Conservation (phyloP, 2,113 vertebrate species). For the Numida meleagris region DNA sequence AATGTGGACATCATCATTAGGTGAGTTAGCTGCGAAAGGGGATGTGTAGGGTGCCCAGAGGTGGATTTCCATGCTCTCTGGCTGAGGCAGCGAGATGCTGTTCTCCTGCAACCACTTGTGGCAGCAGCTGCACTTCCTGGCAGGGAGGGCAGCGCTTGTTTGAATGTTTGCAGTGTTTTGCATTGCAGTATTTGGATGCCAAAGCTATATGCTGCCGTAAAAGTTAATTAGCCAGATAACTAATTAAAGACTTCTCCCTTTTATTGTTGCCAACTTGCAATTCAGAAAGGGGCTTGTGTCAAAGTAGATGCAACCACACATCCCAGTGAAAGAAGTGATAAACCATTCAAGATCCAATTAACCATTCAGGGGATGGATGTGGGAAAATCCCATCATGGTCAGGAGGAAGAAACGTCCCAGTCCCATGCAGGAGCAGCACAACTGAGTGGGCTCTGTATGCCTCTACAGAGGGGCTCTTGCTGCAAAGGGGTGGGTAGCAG, state of each 20-base stretch:
- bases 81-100: background rate
- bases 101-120: background rate
- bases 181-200: slow-evolving; percentile 64
- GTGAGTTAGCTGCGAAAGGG: background rate
- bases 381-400: background rate
- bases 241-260: slow-evolving; percentile 71
- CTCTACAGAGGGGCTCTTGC: background rate
- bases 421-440: background rate
- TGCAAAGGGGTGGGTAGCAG: background rate
- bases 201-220: slow-evolving; percentile 27
- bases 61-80: background rate
- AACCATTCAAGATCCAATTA: background rate
- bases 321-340: slow-evolving; percentile 36
- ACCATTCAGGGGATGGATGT: background rate
- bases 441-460: background rate
- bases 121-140: slow-evolving; percentile 36
- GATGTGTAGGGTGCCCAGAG: background rate
- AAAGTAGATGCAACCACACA: slow-evolving; percentile 44
- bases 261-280: slow-evolving; percentile 64
- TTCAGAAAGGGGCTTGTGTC: slow-evolving; percentile 56
- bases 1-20: background rate
- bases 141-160: slow-evolving; percentile 16
- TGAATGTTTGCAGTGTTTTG: slow-evolving; percentile 56
- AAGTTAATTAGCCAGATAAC: slow-evolving; percentile 66
- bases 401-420: background rate